Conservation (phyloP, 2,888 invertebrate genomes). For the Caenorhabditis sp. region DNA sequence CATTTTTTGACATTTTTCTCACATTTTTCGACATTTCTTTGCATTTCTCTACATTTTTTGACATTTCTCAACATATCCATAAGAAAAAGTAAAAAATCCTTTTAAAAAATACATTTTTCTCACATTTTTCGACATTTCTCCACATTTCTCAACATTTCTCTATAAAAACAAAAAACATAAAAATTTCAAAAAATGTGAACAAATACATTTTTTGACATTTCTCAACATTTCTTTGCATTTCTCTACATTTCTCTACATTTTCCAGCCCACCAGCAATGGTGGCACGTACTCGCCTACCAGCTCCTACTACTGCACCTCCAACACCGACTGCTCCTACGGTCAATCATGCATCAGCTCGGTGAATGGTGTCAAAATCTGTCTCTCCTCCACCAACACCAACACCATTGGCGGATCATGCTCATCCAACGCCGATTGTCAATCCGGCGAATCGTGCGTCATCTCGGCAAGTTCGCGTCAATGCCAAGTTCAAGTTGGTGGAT, state of each 20-base stretch:
- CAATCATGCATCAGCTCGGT: conserved; percentile 31
- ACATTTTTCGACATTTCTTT: no score
- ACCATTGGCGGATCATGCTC: neutral
- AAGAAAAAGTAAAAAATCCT: no score
- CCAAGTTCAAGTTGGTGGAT: conserved; percentile 30
- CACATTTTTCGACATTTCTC: no score
- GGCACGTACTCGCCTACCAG: neutral
- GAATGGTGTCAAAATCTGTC: conserved; percentile 37
- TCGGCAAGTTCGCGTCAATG: conserved; percentile 27
- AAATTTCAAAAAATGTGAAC: neutral
- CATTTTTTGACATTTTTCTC: no score
- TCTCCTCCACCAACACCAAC: conserved; percentile 13
- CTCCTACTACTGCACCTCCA: conserved; percentile 16
- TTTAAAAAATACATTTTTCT: no score
- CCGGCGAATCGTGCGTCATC: conserved; percentile 9
- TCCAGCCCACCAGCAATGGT: no score
- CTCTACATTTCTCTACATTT: no score
- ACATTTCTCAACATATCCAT: no score
- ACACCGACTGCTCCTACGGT: conserved; percentile 13
- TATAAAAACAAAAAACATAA: neutral
- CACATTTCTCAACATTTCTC: no score
- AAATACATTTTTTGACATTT: neutral
- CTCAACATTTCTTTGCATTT: neutral
- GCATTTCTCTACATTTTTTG: no score
- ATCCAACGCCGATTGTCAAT: neutral